These are phyloP conservation scores for Stenoptilia bipunctidactyla DNA, from an alignment of 2,888 invertebrate species.

Conservation along the genomic window DNA sequence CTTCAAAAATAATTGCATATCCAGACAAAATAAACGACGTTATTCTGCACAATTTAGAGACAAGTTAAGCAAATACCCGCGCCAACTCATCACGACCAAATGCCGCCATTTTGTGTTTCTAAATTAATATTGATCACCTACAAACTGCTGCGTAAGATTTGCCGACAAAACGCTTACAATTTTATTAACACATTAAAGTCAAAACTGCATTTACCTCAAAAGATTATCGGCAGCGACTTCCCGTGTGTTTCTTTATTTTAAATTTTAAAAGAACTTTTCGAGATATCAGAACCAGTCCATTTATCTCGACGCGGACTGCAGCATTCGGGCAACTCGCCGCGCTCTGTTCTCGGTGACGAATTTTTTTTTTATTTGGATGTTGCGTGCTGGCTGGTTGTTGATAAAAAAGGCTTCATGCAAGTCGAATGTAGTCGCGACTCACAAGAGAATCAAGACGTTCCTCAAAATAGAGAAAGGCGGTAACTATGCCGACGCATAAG, in stretches of 20 bases:
- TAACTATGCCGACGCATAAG: too few relatives aligned
- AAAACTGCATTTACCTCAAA: slow-evolving; percentile 63
- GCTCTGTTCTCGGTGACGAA: slow-evolving; percentile 27
- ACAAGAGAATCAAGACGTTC: too few relatives aligned
- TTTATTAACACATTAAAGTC: slow-evolving; percentile 70
- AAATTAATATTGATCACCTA: slow-evolving; percentile 25
- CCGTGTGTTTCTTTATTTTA: slow-evolving; percentile 47
- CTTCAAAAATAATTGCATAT: too few relatives aligned
- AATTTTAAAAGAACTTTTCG: slow-evolving; percentile 37
- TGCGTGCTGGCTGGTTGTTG: slow-evolving; percentile 22
- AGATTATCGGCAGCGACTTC: slow-evolving; percentile 63
- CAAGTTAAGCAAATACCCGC: background rate
- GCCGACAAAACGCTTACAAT: slow-evolving; percentile 64
- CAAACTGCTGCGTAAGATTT: slow-evolving; percentile 31
- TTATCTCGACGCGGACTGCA: slow-evolving; percentile 49
- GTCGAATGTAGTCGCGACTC: too few relatives aligned
- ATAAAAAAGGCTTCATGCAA: too few relatives aligned
- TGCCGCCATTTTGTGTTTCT: slow-evolving; percentile 26
- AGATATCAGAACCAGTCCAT: slow-evolving; percentile 61
- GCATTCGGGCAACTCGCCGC: slow-evolving; percentile 20
- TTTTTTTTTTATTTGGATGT: slow-evolving; percentile 42
- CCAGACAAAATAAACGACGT: too few relatives aligned
- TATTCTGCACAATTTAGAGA: too few relatives aligned
- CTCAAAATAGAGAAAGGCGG: too few relatives aligned
- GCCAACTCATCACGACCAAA: slow-evolving; percentile 18